Evolutionary conservation across 2,888 invertebrate species (phyloP).

Genomic region (Ceriagrion tenellum): DNA sequence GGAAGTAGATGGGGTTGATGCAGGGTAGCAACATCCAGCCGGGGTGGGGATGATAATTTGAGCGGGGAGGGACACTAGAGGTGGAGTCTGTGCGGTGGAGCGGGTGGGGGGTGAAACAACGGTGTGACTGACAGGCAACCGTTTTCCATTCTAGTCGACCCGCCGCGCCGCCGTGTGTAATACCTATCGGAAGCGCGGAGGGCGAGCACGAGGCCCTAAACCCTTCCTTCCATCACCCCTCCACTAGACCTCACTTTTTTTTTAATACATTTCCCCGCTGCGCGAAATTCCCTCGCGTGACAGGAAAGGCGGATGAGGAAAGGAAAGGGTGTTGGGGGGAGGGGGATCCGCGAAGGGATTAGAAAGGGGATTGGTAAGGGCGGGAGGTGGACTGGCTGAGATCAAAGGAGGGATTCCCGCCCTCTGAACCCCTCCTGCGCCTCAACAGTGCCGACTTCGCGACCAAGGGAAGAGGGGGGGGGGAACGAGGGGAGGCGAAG

Average conservation of each 20-base stretch:
- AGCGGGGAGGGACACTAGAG: neutral
- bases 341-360: neutral
- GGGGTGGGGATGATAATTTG: neutral
- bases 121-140: slow-evolving; percentile 44
- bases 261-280: neutral
- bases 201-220: slow-evolving; percentile 18
- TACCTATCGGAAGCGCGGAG: slow-evolving; percentile 54
- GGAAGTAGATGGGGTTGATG: too few species aligned
- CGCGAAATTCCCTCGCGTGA: slow-evolving; percentile 49
- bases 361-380: neutral
- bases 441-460: neutral
- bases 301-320: slow-evolving; percentile 53
- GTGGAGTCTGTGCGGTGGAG: neutral
- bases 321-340: neutral
- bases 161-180: neutral
- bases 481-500: neutral
- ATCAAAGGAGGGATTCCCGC: slow-evolving; percentile 15
- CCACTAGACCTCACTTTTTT: slow-evolving; percentile 26
- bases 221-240: neutral
- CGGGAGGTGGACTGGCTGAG: neutral
- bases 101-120: slow-evolving; percentile 53
- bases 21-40: neutral
- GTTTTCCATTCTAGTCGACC: neutral
- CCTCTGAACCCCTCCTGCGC: neutral
- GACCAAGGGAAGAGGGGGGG: neutral